These are phyloP conservation scores for Limnodromus scolopaceus DNA, from an alignment of 2,797 vertebrate species.

Conservation along the genomic window DNA sequence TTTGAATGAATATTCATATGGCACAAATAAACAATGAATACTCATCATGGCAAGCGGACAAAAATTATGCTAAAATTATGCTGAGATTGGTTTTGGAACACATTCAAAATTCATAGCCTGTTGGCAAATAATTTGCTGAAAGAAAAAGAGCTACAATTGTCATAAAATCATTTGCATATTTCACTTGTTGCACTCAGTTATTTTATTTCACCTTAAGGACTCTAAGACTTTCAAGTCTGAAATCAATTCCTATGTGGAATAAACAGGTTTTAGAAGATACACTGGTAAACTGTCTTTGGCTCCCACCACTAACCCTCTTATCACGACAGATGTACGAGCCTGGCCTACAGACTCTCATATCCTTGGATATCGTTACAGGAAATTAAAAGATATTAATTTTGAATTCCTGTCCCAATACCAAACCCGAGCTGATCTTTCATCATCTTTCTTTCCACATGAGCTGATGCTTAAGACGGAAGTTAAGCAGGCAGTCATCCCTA, in stretches of 20 bases:
- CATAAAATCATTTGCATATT: conserved; percentile 9
- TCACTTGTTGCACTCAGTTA: background rate
- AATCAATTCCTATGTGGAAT: background rate
- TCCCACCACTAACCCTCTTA: conserved; percentile 7
- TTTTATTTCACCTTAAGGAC: conserved; percentile 8
- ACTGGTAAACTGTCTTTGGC: background rate
- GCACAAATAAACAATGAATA: conserved; percentile 19
- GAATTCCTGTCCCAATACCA: background rate
- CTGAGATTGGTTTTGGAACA: conserved; percentile 33
- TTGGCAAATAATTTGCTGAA: conserved; percentile 21
- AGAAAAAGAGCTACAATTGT: conserved; percentile 27
- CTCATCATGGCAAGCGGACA: conserved; percentile 19
- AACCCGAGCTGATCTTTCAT: background rate
- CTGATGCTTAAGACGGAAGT: background rate
- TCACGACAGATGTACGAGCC: background rate
- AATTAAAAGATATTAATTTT: background rate
- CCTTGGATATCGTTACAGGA: background rate
- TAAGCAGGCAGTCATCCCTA: background rate
- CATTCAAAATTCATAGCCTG: conserved; percentile 39
- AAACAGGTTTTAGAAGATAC: conserved; percentile 3
- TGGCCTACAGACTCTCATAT: background rate
- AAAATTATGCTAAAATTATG: conserved; percentile 53
- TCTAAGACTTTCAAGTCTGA: background rate
- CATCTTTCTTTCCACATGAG: background rate
- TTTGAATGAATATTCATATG: conserved; percentile 56